phyloP scores from a whole-genome alignment of 2,797 vertebrate genomes.

The Cuculus canorus region DNA sequence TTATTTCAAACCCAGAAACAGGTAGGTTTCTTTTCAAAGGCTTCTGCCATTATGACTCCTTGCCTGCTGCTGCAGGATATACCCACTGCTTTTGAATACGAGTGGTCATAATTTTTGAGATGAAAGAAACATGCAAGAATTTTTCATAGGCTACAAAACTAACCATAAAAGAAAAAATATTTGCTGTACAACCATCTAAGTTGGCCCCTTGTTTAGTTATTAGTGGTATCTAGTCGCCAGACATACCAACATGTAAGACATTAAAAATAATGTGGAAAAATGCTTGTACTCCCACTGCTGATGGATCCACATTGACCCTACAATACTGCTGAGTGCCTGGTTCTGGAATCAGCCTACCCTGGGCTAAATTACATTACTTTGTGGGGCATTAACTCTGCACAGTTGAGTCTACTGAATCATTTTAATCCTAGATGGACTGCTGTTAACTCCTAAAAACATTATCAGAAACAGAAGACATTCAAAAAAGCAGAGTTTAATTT shows the following conservation, averaged over 20 bases:
- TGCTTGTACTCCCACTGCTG: neutral
- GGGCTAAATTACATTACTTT: neutral
- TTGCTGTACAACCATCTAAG: neutral
- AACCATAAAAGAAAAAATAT: neutral
- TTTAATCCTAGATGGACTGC: neutral
- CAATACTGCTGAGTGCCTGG: neutral
- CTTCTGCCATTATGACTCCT: neutral
- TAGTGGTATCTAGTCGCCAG: neutral
- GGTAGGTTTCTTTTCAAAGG: neutral
- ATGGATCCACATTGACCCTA: neutral
- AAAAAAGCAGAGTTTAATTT: neutral
- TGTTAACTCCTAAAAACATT: neutral
- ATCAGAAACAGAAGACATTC: neutral
- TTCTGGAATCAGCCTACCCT: neutral
- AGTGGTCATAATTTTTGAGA: neutral
- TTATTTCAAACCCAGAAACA: neutral
- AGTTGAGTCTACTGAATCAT: neutral
- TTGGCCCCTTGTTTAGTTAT: neutral
- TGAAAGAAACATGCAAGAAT: neutral
- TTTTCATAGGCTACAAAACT: neutral
- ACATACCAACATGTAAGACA: neutral
- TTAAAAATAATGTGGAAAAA: neutral
- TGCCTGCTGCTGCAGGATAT: neutral
- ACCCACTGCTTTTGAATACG: neutral
- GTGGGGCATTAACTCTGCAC: neutral